phyloP scores from a whole-genome alignment of 2,888 invertebrate species.

The Drosophila emarginata region DNA sequence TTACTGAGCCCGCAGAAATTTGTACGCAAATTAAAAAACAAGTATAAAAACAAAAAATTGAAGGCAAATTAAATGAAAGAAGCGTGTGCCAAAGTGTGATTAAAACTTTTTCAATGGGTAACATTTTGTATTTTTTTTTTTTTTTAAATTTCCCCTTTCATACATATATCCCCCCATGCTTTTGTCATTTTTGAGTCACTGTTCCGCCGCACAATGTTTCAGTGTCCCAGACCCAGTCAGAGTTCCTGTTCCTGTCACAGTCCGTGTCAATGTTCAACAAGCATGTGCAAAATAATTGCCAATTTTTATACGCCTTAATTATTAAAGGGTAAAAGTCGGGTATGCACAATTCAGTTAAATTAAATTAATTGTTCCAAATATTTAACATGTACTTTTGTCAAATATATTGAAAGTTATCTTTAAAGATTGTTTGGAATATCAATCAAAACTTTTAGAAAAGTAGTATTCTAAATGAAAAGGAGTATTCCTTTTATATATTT shows the following conservation, averaged over 20 bases:
- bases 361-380: too few relatives aligned
- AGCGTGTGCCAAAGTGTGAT: slow-evolving; percentile 72
- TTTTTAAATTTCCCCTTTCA: background rate
- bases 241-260: background rate
- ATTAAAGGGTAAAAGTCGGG: background rate
- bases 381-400: too few relatives aligned
- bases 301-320: slow-evolving; percentile 28
- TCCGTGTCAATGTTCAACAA: slow-evolving; percentile 3
- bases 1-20: slow-evolving; percentile 57
- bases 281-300: slow-evolving; percentile 39
- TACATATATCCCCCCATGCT: background rate
- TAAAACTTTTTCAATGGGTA: slow-evolving; percentile 65
- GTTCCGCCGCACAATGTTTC: background rate
- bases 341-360: background rate
- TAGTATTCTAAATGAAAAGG: too few relatives aligned
- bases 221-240: background rate
- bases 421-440: too few relatives aligned
- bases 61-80: slow-evolving; percentile 66
- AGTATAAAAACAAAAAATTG: slow-evolving; percentile 26
- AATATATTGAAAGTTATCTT: too few relatives aligned
- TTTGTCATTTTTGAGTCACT: slow-evolving; percentile 1
- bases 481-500: too few relatives aligned
- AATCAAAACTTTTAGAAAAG: too few relatives aligned
- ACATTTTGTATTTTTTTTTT: slow-evolving; percentile 18
- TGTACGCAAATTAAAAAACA: slow-evolving; percentile 73